phyloP scores from a whole-genome alignment of 2,888 invertebrate species.

The Galerucella nymphaeae region DNA sequence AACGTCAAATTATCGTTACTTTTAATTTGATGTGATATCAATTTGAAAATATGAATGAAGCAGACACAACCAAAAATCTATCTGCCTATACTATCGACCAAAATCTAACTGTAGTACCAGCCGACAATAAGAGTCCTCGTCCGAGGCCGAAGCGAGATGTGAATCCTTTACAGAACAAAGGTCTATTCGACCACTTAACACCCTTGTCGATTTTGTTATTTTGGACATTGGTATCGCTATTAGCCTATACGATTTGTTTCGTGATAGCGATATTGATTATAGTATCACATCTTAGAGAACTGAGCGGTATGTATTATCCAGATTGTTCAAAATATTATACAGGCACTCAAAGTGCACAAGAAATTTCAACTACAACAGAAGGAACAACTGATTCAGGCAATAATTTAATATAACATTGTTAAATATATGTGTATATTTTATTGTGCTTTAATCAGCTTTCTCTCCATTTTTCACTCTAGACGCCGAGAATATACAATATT shows the following conservation, averaged over 20 bases:
- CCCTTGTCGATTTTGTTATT: conserved; percentile 10
- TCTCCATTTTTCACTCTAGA: no score
- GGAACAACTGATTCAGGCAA: no score
- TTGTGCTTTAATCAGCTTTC: no score
- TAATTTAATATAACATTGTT: no score
- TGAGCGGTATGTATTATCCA: not conserved
- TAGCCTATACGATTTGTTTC: conserved; percentile 12
- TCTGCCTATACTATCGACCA: not conserved
- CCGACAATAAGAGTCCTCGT: not conserved
- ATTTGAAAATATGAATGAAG: not conserved
- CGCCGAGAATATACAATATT: no score
- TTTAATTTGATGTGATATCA: not conserved
- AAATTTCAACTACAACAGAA: no score
- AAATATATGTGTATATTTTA: no score
- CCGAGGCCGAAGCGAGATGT: not conserved
- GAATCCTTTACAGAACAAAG: conserved; percentile 7
- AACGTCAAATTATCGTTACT: not conserved
- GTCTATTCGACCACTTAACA: conserved; percentile 12
- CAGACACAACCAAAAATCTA: conserved; percentile 2
- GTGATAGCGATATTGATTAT: conserved; percentile 10
- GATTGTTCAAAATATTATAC: not conserved
- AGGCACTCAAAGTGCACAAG: not conserved
- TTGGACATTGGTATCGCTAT: conserved; percentile 17
- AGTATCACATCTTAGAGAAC: not conserved
- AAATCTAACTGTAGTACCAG: not conserved